These are phyloP conservation scores for Gobionotothen gibberifrons DNA, from an alignment of 2,797 vertebrate species.

Conservation along the genomic window DNA sequence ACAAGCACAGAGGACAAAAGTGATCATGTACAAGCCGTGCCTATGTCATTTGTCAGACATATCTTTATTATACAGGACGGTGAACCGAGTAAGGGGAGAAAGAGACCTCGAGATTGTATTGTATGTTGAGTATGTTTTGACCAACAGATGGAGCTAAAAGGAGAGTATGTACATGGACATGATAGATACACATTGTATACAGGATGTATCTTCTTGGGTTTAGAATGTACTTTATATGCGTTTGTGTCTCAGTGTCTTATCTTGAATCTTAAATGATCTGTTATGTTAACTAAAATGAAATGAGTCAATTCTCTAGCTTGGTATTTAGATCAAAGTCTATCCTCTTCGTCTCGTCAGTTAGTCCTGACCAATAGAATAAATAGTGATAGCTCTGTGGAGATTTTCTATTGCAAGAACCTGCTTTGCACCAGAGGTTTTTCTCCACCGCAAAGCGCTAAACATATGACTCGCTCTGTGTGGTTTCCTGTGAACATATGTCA, in stretches of 20 bases:
- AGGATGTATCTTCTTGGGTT: neutral
- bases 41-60: neutral
- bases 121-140: neutral
- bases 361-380: neutral
- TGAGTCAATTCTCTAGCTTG: neutral
- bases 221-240: neutral
- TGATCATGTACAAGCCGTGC: neutral
- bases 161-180: neutral
- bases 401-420: conserved; percentile 1
- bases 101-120: neutral
- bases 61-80: neutral
- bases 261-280: neutral
- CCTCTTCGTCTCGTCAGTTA: conserved; percentile 14
- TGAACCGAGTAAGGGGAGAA: neutral
- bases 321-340: neutral
- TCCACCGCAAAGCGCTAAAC: conserved; percentile 25
- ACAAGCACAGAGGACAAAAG: conserved; percentile 1
- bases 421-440: conserved; percentile 27
- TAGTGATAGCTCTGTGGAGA: neutral
- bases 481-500: conserved; percentile 69
- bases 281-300: conserved; percentile 3
- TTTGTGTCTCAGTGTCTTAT: conserved; percentile 10
- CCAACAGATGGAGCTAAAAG: conserved; percentile 31
- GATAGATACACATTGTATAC: neutral
- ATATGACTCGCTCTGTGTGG: conserved; percentile 35